Evolutionary conservation across 2,888 invertebrate species (phyloP), one percentile per base, ranked within the genome.

Genomic region (Perithous albicinctus): DNA sequence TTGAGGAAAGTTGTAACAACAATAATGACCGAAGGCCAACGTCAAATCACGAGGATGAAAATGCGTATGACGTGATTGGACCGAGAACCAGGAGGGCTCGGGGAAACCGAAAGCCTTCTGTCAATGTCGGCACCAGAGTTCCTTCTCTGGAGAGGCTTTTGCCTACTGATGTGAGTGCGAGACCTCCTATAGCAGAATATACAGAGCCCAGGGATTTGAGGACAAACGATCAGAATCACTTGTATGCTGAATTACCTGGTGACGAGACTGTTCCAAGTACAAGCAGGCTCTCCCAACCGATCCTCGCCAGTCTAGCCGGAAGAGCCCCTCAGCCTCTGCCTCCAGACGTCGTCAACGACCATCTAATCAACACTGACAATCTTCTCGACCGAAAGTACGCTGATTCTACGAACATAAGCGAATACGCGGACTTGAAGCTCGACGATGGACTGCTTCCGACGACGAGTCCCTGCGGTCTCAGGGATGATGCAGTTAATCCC

Each of bases 1-100:
- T 96, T 2, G 96, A 96, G 88, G 96, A 96, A 86, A 95, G 94
- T 83, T 95, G 95, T 86, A 94, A 94, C 83, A 93, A 94, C 78
- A 94, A 94, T 85, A 93, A 94, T 80, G 93, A 93, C 82, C 90
- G 93, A 81, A 77, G 82, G 15, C 54, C 82, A 7, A 72, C 85
- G 1, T 82, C 63, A 48, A 85, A 82, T 10, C 86, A 85, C 18
- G 88, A 87, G 15, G 91, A 94, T 23, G 95, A 95, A 81, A 95
- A 96, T 88, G 94, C 96, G 80, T 95, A 95, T 85, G 95, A 95
- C 83, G 91, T 95, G 38, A 95, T 95, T 6, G 93, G 93, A 67
- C 89, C 90, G 5, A 93, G 93, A 73, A 80, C 85, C 5, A 93
- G 93, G 20, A 88, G 87, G 10, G 78, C 87, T 1, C 84, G 87